Evolutionary conservation across 1,140 invertebrate species (phyloP).

Genomic region (Oscheius sp.): DNA sequence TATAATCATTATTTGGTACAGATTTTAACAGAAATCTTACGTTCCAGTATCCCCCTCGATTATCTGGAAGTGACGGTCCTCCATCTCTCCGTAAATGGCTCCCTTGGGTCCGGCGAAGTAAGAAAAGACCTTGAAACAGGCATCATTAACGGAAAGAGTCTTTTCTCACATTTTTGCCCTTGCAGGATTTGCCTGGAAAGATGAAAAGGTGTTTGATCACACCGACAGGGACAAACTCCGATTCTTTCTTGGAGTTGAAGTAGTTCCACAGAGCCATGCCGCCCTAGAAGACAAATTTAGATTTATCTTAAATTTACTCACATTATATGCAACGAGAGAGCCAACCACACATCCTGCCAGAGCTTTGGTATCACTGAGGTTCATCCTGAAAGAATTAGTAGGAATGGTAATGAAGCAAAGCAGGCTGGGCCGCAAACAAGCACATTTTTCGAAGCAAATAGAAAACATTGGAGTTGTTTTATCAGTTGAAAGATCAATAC

Average conservation of each 20-base stretch:
- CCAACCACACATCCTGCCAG: not conserved
- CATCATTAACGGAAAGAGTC: conserved; percentile 6
- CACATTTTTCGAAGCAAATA: too few relatives aligned
- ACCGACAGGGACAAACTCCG: conserved; percentile 28
- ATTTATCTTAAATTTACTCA: not conserved
- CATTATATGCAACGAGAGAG: not conserved
- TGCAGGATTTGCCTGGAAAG: conserved; percentile 30
- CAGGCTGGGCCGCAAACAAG: too few relatives aligned
- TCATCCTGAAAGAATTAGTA: too few relatives aligned
- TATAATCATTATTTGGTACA: not conserved
- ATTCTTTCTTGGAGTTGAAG: not conserved
- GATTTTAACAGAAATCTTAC: not conserved
- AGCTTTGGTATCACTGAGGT: not conserved
- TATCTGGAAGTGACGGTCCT: conserved; percentile 26
- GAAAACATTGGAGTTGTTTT: too few relatives aligned
- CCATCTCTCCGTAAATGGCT: conserved; percentile 16
- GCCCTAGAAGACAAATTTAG: conserved; percentile 5
- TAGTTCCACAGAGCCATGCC: not conserved
- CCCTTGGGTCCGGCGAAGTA: conserved; percentile 3
- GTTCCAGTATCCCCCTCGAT: conserved; percentile 16
- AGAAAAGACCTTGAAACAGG: conserved; percentile 13
- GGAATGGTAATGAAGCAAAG: too few relatives aligned
- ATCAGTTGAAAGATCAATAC: too few relatives aligned
- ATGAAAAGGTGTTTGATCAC: conserved; percentile 21
- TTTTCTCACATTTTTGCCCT: conserved; percentile 26